These are phyloP conservation scores for Mesocentrotus franciscanus DNA, from an alignment of 53 echinoderm and acorn worm species.

Conservation along the genomic window DNA sequence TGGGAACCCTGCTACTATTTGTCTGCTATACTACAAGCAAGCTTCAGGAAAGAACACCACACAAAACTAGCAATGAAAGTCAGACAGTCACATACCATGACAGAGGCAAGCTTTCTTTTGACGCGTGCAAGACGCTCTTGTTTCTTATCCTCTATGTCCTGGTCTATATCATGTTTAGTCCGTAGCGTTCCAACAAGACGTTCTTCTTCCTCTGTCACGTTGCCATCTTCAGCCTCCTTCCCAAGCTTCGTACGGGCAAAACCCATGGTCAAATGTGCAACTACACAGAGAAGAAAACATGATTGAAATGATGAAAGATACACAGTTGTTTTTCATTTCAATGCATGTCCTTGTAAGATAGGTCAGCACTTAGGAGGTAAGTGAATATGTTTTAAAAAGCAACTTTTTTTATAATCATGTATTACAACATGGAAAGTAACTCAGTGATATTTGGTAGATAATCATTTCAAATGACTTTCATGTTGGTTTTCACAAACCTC, in stretches of 20 bases:
- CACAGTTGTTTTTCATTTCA: no score
- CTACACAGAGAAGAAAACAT: conserved; percentile 45
- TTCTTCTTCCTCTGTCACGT: conserved; percentile 70
- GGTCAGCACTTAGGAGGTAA: no score
- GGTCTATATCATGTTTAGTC: conserved; percentile 74
- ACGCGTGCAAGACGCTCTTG: conserved; percentile 85
- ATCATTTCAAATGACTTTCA: no score
- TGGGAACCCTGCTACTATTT: no score
- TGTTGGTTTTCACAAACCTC: no score
- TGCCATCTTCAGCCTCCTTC: conserved; percentile 62
- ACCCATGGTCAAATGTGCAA: conserved; percentile 83
- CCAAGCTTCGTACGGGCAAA: conserved; percentile 38
- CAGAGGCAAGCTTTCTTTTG: conserved; percentile 88
- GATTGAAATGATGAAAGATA: not conserved
- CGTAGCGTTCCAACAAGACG: conserved; percentile 75
- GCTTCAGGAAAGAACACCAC: not conserved
- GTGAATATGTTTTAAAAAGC: no score
- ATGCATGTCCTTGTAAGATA: no score
- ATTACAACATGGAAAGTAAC: no score
- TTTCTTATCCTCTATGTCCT: conserved; percentile 80
- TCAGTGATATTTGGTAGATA: no score
- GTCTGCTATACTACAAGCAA: not conserved
- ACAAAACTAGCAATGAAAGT: not conserved
- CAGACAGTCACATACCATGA: conserved; percentile 79
- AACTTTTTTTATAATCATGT: no score